Conservation (phyloP, 2,113 vertebrate species). For the Terrapene triunguis region DNA sequence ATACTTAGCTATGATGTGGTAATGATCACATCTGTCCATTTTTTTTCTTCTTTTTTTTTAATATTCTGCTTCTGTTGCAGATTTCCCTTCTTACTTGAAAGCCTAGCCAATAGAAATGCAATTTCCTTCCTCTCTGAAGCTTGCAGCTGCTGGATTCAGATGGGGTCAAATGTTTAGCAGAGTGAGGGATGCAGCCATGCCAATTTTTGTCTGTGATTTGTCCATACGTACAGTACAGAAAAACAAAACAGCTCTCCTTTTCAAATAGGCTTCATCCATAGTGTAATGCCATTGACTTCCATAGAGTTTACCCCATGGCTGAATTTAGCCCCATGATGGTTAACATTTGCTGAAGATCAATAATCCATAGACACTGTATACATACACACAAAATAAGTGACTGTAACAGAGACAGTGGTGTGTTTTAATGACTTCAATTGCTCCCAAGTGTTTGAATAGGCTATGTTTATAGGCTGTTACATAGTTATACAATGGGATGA, state of each 20-base stretch:
- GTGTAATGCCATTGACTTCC: neutral
- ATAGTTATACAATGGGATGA: slow-evolving; percentile 6
- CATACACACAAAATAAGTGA: neutral
- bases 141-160: slow-evolving; percentile 22
- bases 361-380: neutral
- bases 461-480: neutral
- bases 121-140: slow-evolving; percentile 67
- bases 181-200: neutral
- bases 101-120: slow-evolving; percentile 29
- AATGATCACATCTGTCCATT: slow-evolving; percentile 2
- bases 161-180: neutral
- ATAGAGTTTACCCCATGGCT: neutral
- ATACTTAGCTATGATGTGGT: neutral
- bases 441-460: slow-evolving; percentile 20
- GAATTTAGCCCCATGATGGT: rapidly evolving
- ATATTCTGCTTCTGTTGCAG: slow-evolving; percentile 56
- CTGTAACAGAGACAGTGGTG: neutral
- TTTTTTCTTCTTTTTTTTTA: neutral
- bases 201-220: slow-evolving; percentile 25
- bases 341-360: neutral
- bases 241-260: neutral
- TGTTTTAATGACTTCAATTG: slow-evolving; percentile 14
- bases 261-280: neutral
- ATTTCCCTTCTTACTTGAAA: slow-evolving; percentile 64
- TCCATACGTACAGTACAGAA: rapidly evolving